phyloP scores from a whole-genome alignment of 2,113 vertebrate species.

The Camelus bactrianus region DNA sequence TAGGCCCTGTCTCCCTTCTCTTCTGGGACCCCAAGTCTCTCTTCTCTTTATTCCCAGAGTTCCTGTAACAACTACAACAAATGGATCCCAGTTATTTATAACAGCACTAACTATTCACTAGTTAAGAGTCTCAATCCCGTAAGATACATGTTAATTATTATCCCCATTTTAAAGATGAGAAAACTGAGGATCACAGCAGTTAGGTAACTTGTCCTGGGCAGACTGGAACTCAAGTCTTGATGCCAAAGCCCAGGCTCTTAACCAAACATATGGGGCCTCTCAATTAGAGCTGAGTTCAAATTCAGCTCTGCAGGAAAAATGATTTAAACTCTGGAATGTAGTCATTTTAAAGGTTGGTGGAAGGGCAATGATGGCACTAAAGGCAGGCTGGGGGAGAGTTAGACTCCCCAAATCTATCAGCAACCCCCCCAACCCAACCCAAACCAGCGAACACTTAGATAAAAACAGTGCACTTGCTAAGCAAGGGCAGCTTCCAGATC shows the following conservation, averaged over 20 bases:
- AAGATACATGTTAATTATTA: background rate
- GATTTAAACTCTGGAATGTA: background rate
- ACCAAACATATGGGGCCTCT: background rate
- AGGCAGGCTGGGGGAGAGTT: background rate
- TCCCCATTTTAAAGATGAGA: background rate
- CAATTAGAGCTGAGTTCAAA: conserved; percentile 34
- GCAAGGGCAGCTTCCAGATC: conserved; percentile 37
- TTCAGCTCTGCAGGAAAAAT: background rate
- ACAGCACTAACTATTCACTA: background rate
- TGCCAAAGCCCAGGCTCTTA: background rate
- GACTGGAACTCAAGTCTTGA: background rate
- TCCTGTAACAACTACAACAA: background rate
- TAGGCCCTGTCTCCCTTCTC: background rate
- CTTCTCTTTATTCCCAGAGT: background rate
- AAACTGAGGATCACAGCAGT: background rate
- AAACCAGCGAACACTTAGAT: background rate
- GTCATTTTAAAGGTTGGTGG: background rate
- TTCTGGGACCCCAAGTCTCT: background rate
- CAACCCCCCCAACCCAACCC: background rate
- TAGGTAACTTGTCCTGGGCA: background rate
- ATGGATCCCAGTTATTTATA: background rate
- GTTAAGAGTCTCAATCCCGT: background rate
- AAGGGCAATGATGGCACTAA: background rate
- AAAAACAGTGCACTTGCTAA: conserved; percentile 62
- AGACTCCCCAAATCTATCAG: background rate